A percentile compares a stretch with the other conserved stretches of the same genome.
These are phyloP conservation scores for Agriopis marginaria DNA, from an alignment of 2,888 invertebrate species.

Conservation along the genomic window DNA sequence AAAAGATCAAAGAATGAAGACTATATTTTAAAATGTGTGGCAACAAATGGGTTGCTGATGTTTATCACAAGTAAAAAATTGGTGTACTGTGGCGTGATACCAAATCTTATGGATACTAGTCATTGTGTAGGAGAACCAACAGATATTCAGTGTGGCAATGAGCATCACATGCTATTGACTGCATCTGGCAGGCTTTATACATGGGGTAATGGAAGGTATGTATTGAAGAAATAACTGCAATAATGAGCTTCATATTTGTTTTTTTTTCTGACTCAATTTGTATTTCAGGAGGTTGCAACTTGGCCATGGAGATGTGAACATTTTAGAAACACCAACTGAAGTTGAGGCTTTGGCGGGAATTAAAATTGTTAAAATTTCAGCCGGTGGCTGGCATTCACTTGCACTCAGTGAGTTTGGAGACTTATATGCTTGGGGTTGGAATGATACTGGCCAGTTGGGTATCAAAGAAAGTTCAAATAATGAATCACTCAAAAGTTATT, in stretches of 20 bases:
- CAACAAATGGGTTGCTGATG: slow-evolving; percentile 59
- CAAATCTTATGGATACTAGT: slow-evolving; percentile 86
- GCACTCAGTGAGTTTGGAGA: slow-evolving; percentile 93
- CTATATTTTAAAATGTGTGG: slow-evolving; percentile 57
- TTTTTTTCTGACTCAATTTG: background rate
- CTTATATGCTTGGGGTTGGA: slow-evolving; percentile 97
- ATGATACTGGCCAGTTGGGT: slow-evolving; percentile 94
- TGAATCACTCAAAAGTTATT: slow-evolving; percentile 58
- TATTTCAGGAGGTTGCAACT: slow-evolving; percentile 93
- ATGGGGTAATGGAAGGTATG: slow-evolving; percentile 94
- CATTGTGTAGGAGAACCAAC: slow-evolving; percentile 82
- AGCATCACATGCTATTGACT: slow-evolving; percentile 91
- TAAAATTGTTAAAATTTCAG: slow-evolving; percentile 89
- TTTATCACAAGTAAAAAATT: slow-evolving; percentile 64
- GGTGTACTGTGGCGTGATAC: slow-evolving; percentile 87
- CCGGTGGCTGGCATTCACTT: slow-evolving; percentile 95
- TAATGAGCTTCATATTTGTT: background rate
- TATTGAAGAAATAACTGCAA: background rate
- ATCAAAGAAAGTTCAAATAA: slow-evolving; percentile 70
- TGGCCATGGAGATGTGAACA: slow-evolving; percentile 91
- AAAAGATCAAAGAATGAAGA: slow-evolving; percentile 56
- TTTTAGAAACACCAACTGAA: slow-evolving; percentile 87
- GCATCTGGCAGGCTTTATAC: slow-evolving; percentile 91
- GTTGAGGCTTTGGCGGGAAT: slow-evolving; percentile 92
- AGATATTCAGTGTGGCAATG: slow-evolving; percentile 92